Percentiles rank a stretch among this genome's conserved stretches.
Conservation (phyloP, 2,888 invertebrate genomes). For the Oxytorus armatus region DNA sequence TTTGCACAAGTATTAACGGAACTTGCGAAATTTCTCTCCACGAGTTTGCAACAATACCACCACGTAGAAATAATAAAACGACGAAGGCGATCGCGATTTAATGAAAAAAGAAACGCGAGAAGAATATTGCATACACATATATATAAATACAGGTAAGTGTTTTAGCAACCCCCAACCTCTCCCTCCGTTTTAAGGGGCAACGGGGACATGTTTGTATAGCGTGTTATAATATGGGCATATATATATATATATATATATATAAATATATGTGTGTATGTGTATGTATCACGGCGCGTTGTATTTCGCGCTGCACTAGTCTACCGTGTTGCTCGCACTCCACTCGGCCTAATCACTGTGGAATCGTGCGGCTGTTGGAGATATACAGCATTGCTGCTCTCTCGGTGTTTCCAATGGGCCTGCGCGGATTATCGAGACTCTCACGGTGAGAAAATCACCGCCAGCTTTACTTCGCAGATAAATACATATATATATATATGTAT, state of each 20-base stretch:
- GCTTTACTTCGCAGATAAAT: conserved; percentile 25
- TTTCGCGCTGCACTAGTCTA: conserved; percentile 35
- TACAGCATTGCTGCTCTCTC: conserved; percentile 45
- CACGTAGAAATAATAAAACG: conserved; percentile 2
- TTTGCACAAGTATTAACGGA: conserved; percentile 4
- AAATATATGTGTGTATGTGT: not conserved
- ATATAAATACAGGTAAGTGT: not conserved
- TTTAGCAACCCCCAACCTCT: too few species aligned
- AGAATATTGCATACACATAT: not conserved
- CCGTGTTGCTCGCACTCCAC: conserved; percentile 48
- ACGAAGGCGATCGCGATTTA: not conserved
- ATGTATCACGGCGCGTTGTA: conserved; percentile 32
- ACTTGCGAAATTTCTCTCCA: conserved; percentile 7
- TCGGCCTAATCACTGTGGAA: conserved; percentile 68
- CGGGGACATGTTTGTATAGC: too few species aligned
- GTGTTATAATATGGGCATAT: not conserved
- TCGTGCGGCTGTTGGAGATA: conserved; percentile 61
- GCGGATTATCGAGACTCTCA: conserved; percentile 71
- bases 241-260: conserved; percentile 3
- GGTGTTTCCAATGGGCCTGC: conserved; percentile 45
- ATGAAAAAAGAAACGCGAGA: too few species aligned
- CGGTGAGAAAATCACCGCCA: conserved; percentile 69
- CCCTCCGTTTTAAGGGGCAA: not conserved
- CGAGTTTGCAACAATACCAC: conserved; percentile 24
- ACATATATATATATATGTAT: conserved; percentile 3